Evolutionary conservation across 2,113 vertebrate genomes (phyloP).

Genomic region (Anguilla rostrata): DNA sequence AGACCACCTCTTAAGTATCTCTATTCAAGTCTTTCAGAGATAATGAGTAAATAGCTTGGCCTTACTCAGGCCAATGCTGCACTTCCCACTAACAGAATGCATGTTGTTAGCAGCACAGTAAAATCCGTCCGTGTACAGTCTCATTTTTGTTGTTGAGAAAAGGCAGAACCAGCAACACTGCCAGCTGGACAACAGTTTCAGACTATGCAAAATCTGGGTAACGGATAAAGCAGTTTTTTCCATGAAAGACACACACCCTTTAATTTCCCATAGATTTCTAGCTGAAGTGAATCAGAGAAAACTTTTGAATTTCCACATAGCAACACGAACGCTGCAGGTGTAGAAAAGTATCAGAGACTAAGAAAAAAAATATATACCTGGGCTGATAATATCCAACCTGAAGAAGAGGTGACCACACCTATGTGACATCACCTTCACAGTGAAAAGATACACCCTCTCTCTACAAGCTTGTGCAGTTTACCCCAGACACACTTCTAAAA

Average conservation of each 20-base stretch:
- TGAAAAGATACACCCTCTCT: background rate
- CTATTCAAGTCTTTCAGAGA: background rate
- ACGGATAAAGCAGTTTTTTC: background rate
- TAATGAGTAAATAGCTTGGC: background rate
- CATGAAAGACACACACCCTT: background rate
- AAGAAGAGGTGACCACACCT: background rate
- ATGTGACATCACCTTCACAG: background rate
- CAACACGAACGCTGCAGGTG: background rate
- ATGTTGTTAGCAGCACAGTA: background rate
- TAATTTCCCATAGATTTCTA: background rate
- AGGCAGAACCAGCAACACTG: background rate
- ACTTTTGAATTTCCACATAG: background rate
- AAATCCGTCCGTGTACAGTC: background rate
- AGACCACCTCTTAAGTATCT: background rate
- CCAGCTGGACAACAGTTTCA: background rate
- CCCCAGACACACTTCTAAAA: background rate
- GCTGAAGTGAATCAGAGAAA: background rate
- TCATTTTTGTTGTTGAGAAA: background rate
- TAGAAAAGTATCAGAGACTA: background rate
- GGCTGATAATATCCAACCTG: background rate
- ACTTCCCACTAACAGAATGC: background rate
- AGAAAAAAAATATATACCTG: background rate
- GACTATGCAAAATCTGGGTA: background rate
- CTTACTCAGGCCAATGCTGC: background rate
- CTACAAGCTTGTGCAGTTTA: background rate